phyloP scores from a whole-genome alignment of 2,113 vertebrate species.

The Dermatemys mawii region DNA sequence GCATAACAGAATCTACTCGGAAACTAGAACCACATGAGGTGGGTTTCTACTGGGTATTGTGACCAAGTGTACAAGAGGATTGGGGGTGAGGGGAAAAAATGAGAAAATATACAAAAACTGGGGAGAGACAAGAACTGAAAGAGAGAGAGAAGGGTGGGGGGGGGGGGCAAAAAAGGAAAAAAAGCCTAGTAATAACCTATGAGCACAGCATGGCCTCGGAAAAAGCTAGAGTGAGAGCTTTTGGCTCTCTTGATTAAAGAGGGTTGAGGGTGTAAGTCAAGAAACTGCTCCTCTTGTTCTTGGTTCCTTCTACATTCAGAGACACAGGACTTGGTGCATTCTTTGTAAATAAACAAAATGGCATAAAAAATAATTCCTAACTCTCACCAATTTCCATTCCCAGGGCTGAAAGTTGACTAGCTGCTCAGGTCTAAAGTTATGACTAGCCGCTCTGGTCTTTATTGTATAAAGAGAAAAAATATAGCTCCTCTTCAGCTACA shows the following conservation, averaged over 20 bases:
- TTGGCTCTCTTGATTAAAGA: too few species aligned
- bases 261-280: too few species aligned
- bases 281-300: background rate
- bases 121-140: background rate
- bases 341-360: background rate
- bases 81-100: background rate
- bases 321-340: background rate
- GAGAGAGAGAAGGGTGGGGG: too few species aligned
- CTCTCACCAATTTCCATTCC: background rate
- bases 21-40: background rate
- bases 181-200: background rate
- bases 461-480: background rate
- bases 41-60: background rate
- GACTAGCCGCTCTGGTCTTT: background rate
- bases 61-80: background rate
- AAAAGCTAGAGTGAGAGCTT: too few species aligned
- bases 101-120: background rate
- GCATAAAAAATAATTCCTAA: background rate
- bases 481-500: background rate
- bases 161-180: background rate
- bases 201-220: background rate
- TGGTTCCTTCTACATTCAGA: background rate
- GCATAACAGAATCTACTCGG: background rate
- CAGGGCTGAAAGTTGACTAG: background rate
- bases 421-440: background rate